These are phyloP conservation scores for Bedellia somnulentella DNA, from an alignment of 2,888 invertebrate species.

Conservation along the genomic window DNA sequence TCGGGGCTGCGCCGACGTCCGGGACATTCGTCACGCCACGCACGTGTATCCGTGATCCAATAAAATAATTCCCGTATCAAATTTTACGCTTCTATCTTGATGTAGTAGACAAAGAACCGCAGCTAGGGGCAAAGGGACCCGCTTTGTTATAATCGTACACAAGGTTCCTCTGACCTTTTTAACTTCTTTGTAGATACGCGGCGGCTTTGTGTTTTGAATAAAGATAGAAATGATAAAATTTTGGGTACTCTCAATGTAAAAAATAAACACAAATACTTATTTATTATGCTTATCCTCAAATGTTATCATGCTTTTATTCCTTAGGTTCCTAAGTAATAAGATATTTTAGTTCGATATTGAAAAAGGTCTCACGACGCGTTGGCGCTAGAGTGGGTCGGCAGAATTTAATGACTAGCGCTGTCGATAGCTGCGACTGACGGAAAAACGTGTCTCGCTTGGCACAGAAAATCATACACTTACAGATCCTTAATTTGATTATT, in stretches of 20 bases:
- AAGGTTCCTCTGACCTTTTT: constrained; percentile 44
- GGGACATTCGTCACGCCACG: constrained; percentile 55
- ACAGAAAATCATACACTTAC: background rate
- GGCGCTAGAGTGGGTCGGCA: too few species aligned
- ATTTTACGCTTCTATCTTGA: constrained; percentile 58
- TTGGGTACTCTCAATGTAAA: background rate
- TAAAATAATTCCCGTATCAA: constrained; percentile 61
- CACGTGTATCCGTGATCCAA: constrained; percentile 57
- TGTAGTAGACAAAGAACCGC: constrained; percentile 48
- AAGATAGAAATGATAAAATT: constrained; percentile 1
- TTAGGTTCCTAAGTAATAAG: too few species aligned
- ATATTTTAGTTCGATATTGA: too few species aligned
- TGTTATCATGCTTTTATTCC: too few species aligned
- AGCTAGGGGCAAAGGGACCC: constrained; percentile 37
- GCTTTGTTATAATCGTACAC: constrained; percentile 55
- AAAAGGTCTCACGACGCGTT: too few species aligned
- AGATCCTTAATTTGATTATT: too few species aligned
- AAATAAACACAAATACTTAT: background rate
- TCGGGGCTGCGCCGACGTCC: constrained; percentile 19
- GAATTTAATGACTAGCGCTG: too few species aligned
- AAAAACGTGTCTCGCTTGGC: background rate
- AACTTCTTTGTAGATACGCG: constrained; percentile 25
- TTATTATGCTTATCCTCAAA: too few species aligned
- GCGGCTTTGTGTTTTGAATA: constrained; percentile 4
- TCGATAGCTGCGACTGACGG: too few species aligned